A percentile compares a stretch with the other conserved stretches of the same genome.
phyloP scores from a whole-genome alignment of 2,888 invertebrate species.

The Ashinkailepas kermadecensis region DNA sequence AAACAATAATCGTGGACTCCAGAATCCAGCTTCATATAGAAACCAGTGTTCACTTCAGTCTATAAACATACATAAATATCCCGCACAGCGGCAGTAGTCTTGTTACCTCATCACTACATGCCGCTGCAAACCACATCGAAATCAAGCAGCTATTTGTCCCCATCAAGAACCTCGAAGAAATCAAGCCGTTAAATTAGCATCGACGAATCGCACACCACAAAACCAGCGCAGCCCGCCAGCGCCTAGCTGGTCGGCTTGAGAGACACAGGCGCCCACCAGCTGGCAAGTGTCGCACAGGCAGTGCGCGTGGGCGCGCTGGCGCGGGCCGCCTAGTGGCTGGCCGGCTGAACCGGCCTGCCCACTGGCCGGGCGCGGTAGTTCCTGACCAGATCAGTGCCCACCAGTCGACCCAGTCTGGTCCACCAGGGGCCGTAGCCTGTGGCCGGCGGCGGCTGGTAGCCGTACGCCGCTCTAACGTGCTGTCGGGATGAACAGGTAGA shows the following conservation, averaged over 20 bases:
- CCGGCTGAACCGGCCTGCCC: background rate
- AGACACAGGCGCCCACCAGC: background rate
- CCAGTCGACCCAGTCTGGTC: background rate
- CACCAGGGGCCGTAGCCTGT: slow-evolving; percentile 13
- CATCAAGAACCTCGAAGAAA: background rate
- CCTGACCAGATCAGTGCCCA: slow-evolving; percentile 11
- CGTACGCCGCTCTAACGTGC: background rate
- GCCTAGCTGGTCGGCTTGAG: background rate
- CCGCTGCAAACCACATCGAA: background rate
- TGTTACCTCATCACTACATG: background rate
- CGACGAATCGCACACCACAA: background rate
- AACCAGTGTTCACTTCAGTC: no score
- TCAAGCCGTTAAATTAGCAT: background rate
- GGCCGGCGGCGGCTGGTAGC: slow-evolving; percentile 7
- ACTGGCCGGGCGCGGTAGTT: background rate
- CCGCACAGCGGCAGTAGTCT: background rate
- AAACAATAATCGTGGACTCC: no score
- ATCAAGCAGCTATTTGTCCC: background rate
- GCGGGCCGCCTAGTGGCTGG: background rate
- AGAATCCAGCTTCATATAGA: no score
- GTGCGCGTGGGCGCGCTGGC: background rate
- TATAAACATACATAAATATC: background rate
- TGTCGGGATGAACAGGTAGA: slow-evolving; percentile 21
- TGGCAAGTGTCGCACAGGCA: background rate
- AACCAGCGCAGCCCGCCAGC: background rate